Conservation (phyloP, 1,140 invertebrate genomes). For the Hylaeus anthracinus region DNA sequence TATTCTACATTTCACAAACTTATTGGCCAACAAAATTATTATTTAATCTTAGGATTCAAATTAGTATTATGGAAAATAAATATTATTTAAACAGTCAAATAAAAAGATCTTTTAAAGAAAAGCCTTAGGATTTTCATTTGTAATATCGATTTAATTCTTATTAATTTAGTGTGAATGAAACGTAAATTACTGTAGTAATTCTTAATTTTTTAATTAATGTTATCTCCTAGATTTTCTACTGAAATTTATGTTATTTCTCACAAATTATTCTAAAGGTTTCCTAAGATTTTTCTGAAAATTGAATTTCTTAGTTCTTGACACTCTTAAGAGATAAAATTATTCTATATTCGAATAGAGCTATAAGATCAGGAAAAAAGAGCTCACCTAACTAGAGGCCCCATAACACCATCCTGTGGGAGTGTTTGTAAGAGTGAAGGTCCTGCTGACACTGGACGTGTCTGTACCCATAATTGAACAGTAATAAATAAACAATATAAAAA, state of each 20-base stretch:
- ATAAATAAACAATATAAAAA: slow-evolving; percentile 45
- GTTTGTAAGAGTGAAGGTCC: slow-evolving; percentile 82
- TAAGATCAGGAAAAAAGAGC: slow-evolving; percentile 28
- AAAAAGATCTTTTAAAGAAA: neutral
- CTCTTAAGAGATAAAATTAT: neutral
- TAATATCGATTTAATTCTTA: neutral
- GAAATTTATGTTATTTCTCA: neutral
- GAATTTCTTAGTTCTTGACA: neutral
- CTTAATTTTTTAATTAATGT: neutral
- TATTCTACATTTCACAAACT: neutral
- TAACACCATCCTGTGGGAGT: slow-evolving; percentile 79
- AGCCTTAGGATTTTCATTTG: neutral
- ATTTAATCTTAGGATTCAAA: neutral
- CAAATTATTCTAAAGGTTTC: neutral
- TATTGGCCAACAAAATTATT: neutral
- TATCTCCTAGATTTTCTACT: too few species aligned
- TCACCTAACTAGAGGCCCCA: slow-evolving; percentile 83
- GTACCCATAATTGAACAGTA: slow-evolving; percentile 47
- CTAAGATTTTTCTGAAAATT: neutral
- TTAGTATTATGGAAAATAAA: neutral
- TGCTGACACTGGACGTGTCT: slow-evolving; percentile 85
- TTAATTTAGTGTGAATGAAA: neutral
- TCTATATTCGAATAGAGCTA: neutral
- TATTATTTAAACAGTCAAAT: neutral
- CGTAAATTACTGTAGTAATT: neutral